A percentile compares a stretch with the other conserved stretches of the same genome.
Evolutionary conservation across 2,113 vertebrate species (phyloP).

Genomic region (Sapajus apella): DNA sequence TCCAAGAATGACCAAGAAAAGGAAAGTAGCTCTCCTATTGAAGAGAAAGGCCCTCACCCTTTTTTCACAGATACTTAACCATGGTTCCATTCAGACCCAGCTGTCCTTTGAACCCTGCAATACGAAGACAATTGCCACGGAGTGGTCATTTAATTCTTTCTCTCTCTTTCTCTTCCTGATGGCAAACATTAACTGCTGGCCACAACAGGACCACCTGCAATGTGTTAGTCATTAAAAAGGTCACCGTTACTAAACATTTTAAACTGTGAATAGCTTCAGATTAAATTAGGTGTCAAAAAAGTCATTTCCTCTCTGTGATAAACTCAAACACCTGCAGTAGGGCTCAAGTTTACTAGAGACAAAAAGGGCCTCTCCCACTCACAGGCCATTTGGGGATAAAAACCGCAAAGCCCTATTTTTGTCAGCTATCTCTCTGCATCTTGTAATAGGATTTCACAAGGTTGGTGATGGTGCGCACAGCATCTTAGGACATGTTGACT

Average conservation of each 20-base stretch:
- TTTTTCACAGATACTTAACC: slow-evolving; percentile 68
- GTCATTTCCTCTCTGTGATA: slow-evolving; percentile 98
- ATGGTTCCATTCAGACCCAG: slow-evolving; percentile 74
- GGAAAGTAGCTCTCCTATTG: slow-evolving; percentile 44
- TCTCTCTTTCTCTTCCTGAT: slow-evolving; percentile 72
- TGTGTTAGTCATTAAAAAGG: slow-evolving; percentile 97
- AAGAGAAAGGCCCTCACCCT: slow-evolving; percentile 34
- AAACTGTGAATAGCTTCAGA: slow-evolving; percentile 98
- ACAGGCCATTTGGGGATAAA: slow-evolving; percentile 59
- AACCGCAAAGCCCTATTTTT: slow-evolving; percentile 66
- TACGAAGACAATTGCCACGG: slow-evolving; percentile 77
- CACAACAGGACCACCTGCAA: slow-evolving; percentile 94
- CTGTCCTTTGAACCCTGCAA: slow-evolving; percentile 83
- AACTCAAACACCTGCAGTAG: slow-evolving; percentile 91
- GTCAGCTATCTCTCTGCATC: slow-evolving; percentile 69
- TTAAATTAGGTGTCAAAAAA: slow-evolving; percentile 99
- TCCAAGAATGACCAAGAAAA: slow-evolving; percentile 50
- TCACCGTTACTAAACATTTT: slow-evolving; percentile 95
- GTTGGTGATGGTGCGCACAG: slow-evolving; percentile 13
- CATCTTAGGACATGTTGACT: neutral
- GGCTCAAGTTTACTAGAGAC: slow-evolving; percentile 86
- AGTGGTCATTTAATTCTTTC: slow-evolving; percentile 80
- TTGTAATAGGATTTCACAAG: slow-evolving; percentile 51
- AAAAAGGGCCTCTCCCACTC: slow-evolving; percentile 78
- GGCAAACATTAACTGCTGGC: slow-evolving; percentile 79